Conservation (phyloP, 2,888 invertebrate species). For the Carabus problematicus region DNA sequence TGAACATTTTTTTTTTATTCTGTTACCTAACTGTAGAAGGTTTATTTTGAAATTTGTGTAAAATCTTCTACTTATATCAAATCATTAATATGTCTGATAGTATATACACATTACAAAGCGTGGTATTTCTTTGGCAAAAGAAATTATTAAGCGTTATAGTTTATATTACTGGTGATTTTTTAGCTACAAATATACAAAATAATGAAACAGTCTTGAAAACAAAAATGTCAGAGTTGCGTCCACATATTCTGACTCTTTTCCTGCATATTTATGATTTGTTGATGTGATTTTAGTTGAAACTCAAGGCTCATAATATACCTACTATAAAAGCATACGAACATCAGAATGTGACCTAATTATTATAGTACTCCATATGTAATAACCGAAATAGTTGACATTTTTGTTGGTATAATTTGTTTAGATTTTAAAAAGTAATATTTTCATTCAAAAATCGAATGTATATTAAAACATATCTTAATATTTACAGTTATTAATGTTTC, state of each 20-base stretch:
- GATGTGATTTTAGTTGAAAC: too few species aligned
- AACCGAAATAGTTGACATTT: too few species aligned
- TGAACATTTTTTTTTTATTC: neutral
- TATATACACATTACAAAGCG: neutral
- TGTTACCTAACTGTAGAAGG: neutral
- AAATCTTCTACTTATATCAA: too few species aligned
- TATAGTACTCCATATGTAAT: too few species aligned
- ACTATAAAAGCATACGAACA: too few species aligned
- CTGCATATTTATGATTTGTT: too few species aligned
- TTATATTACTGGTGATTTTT: conserved; percentile 14
- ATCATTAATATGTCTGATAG: conserved; percentile 3
- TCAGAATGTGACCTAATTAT: too few species aligned
- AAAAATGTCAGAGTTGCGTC: conserved; percentile 5
- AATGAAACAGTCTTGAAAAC: conserved; percentile 18
- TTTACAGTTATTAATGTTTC: neutral
- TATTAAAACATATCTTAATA: conserved; percentile 9
- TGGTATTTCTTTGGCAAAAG: neutral
- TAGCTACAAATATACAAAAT: conserved; percentile 22
- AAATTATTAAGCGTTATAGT: conserved; percentile 15
- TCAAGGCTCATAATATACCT: too few species aligned
- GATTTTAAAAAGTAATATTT: neutral
- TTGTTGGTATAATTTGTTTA: too few species aligned
- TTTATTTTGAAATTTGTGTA: too few species aligned
- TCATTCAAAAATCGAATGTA: conserved; percentile 12
- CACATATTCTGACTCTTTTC: too few species aligned